Evolutionary conservation across 2,888 invertebrate genomes (phyloP).

Genomic region (Ischnura elegans): DNA sequence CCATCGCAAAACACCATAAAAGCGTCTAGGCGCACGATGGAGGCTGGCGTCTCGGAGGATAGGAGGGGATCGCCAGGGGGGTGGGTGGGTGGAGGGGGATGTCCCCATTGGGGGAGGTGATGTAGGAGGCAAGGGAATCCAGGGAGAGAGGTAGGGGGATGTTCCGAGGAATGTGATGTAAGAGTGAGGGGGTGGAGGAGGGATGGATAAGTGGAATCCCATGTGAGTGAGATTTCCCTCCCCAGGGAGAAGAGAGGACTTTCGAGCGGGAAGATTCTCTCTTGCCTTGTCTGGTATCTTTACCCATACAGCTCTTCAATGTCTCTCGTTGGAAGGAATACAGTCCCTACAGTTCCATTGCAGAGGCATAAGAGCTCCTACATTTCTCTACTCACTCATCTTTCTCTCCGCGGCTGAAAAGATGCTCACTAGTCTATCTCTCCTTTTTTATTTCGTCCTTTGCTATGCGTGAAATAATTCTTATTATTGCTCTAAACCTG

Average conservation of each 20-base stretch:
- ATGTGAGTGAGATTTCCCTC: constrained; percentile 51
- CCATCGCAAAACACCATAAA: constrained; percentile 62
- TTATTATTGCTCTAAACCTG: too few species aligned
- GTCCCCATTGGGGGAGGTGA: not conserved
- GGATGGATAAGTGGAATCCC: constrained; percentile 11
- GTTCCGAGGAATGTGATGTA: not conserved
- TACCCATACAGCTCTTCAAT: not conserved
- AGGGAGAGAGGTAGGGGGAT: not conserved
- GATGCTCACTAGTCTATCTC: not conserved
- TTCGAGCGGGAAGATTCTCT: not conserved
- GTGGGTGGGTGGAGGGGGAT: not conserved
- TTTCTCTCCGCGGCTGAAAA: not conserved
- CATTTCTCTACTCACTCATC: not conserved
- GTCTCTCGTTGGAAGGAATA: constrained; percentile 31
- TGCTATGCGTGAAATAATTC: too few species aligned
- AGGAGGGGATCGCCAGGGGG: not conserved
- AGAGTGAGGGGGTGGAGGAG: not conserved
- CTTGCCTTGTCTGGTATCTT: not conserved
- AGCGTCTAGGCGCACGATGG: constrained; percentile 62
- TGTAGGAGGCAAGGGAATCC: not conserved
- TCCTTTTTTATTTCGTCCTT: too few species aligned
- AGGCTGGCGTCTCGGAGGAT: constrained; percentile 49
- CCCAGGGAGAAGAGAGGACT: not conserved
- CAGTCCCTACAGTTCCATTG: not conserved
- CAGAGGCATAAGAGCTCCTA: constrained; percentile 17